phyloP scores from a whole-genome alignment of 2,113 vertebrate genomes.

The Lampris megalopsis region DNA sequence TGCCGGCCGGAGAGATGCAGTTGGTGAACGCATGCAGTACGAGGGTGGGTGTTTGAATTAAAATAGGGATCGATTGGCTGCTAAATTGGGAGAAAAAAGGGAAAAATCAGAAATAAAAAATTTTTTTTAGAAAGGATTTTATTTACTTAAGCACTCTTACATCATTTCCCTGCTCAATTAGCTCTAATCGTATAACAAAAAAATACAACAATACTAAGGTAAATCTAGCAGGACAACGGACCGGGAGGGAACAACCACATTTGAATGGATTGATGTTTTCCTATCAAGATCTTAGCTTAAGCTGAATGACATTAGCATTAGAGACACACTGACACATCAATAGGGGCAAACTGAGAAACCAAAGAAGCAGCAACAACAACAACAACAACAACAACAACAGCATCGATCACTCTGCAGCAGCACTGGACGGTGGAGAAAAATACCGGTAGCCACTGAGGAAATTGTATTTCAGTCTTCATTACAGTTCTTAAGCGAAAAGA shows the following conservation, averaged over 20 bases:
- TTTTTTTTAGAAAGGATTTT: no score
- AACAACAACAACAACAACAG: slow-evolving; percentile 68
- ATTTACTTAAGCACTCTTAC: no score
- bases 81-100: no score
- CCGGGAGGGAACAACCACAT: slow-evolving; percentile 54
- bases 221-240: slow-evolving; percentile 13
- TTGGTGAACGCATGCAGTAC: no score
- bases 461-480: slow-evolving; percentile 84
- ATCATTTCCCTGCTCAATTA: no score
- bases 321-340: slow-evolving; percentile 77
- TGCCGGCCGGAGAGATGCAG: no score
- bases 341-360: slow-evolving; percentile 73
- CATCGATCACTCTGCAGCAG: slow-evolving; percentile 78
- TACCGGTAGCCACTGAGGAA: slow-evolving; percentile 75
- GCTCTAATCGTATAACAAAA: no score
- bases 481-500: slow-evolving; percentile 74
- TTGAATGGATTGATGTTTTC: slow-evolving; percentile 57
- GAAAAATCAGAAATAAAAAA: no score
- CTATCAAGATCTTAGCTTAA: slow-evolving; percentile 50
- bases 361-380: slow-evolving; percentile 34
- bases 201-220: neutral
- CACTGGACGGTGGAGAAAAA: slow-evolving; percentile 66
- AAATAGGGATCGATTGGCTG: no score
- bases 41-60: no score
- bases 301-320: slow-evolving; percentile 75